A percentile compares a stretch with the other conserved stretches of the same genome.
These are phyloP conservation scores for Botia almorhae DNA, from an alignment of 2,797 vertebrate species.

Conservation along the genomic window DNA sequence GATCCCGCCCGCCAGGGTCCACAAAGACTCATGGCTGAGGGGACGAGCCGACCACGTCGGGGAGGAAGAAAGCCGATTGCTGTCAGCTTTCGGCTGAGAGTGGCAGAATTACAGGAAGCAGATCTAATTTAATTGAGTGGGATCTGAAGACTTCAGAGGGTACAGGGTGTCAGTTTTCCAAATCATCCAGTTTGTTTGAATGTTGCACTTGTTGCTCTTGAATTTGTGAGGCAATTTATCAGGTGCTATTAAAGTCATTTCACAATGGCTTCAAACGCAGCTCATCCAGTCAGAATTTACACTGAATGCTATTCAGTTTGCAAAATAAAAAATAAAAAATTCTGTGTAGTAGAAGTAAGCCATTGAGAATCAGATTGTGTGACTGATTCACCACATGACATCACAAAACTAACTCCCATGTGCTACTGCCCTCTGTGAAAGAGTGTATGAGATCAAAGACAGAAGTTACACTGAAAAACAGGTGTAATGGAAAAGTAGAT, in stretches of 20 bases:
- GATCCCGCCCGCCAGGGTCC: constrained; percentile 39
- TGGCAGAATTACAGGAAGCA: constrained; percentile 60
- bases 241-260: not conserved
- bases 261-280: not conserved
- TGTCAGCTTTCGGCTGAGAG: constrained; percentile 58
- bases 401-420: too few relatives aligned
- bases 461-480: constrained; percentile 22
- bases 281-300: too few relatives aligned
- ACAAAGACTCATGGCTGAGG: constrained; percentile 46
- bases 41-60: constrained; percentile 33
- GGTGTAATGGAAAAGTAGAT: constrained; percentile 38
- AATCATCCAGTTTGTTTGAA: constrained; percentile 5
- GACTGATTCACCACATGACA: too few relatives aligned
- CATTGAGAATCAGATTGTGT: too few relatives aligned
- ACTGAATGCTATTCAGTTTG: too few relatives aligned
- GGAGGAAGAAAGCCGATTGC: constrained; percentile 51
- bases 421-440: too few relatives aligned
- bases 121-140: constrained; percentile 66
- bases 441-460: too few relatives aligned
- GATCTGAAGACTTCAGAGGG: constrained; percentile 55
- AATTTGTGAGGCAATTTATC: not conserved
- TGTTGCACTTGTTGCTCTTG: not conserved
- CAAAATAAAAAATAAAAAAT: too few relatives aligned
- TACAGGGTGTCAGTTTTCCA: not conserved
- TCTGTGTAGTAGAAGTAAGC: too few relatives aligned